Evolutionary conservation across 2,797 vertebrate genomes (phyloP).

Genomic region (Psittacula echo): DNA sequence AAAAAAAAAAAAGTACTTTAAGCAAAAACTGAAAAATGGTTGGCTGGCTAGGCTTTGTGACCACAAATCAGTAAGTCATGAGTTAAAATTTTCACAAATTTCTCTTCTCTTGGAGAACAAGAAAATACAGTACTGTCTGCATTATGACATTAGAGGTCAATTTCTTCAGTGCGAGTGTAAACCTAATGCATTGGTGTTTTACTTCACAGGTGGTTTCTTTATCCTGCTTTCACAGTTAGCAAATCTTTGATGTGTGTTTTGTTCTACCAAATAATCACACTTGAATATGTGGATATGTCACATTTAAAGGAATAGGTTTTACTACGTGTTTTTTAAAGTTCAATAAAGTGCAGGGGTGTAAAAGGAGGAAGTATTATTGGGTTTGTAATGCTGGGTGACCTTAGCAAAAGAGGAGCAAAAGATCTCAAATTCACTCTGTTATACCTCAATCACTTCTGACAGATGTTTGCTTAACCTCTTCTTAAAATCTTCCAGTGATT

Average conservation of each 20-base stretch:
- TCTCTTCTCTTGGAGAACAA: neutral
- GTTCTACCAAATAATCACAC: neutral
- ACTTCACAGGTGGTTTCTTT: neutral
- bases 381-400: neutral
- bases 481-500: conserved; percentile 20
- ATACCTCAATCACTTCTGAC: neutral
- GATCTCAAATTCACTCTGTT: neutral
- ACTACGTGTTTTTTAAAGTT: neutral
- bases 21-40: neutral
- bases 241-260: neutral
- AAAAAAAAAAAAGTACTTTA: neutral
- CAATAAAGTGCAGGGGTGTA: neutral
- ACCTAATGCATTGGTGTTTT: neutral
- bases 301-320: neutral
- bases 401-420: neutral
- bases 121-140: neutral
- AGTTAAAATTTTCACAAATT: neutral
- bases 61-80: neutral
- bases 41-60: neutral
- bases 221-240: neutral
- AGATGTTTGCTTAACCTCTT: conserved; percentile 27
- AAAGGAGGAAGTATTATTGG: neutral
- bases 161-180: neutral
- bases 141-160: neutral
- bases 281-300: neutral